Conservation (phyloP, 92 coral and sea anemone genomes). For the Porites divaricata region DNA sequence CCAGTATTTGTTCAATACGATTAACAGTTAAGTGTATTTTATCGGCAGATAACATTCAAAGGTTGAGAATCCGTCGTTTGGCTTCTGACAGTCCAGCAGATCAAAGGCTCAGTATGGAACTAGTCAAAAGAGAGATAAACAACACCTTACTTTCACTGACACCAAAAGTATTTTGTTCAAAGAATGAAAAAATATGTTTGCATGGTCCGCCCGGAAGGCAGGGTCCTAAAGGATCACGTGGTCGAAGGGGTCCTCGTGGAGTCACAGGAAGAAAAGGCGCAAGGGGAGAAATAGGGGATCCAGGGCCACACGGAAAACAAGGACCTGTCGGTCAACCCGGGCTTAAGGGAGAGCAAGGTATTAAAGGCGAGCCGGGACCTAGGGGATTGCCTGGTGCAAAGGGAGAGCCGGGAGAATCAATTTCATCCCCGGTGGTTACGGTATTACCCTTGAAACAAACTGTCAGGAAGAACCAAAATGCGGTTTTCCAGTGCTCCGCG, state of each 20-base stretch:
- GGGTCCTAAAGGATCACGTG: slow-evolving; percentile 32
- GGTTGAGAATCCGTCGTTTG: slow-evolving; percentile 12
- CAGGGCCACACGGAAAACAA: not conserved
- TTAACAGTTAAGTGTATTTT: not conserved
- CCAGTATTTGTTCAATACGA: too few relatives aligned
- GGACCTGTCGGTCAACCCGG: slow-evolving; percentile 21
- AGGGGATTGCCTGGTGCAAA: slow-evolving; percentile 28
- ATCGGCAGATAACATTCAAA: not conserved
- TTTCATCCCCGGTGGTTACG: slow-evolving; percentile 19
- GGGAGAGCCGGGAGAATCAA: slow-evolving; percentile 44
- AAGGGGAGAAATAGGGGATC: slow-evolving; percentile 12
- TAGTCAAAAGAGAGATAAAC: slow-evolving; percentile 36
- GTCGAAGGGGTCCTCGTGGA: slow-evolving; percentile 39
- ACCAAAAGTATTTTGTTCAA: slow-evolving; percentile 28
- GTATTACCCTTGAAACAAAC: slow-evolving; percentile 12
- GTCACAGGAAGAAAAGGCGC: slow-evolving; percentile 29
- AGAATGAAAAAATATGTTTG: slow-evolving; percentile 20
- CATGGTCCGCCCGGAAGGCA: slow-evolving; percentile 52
- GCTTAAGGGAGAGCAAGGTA: slow-evolving; percentile 1
- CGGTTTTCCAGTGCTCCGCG: slow-evolving; percentile 24
- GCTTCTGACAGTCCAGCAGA: not conserved
- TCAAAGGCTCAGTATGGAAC: not conserved
- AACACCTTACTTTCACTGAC: slow-evolving; percentile 15
- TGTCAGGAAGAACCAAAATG: slow-evolving; percentile 31
- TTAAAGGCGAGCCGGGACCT: slow-evolving; percentile 18